Conservation (phyloP, 2,888 invertebrate species). For the Theodoxus fluviatilis region DNA sequence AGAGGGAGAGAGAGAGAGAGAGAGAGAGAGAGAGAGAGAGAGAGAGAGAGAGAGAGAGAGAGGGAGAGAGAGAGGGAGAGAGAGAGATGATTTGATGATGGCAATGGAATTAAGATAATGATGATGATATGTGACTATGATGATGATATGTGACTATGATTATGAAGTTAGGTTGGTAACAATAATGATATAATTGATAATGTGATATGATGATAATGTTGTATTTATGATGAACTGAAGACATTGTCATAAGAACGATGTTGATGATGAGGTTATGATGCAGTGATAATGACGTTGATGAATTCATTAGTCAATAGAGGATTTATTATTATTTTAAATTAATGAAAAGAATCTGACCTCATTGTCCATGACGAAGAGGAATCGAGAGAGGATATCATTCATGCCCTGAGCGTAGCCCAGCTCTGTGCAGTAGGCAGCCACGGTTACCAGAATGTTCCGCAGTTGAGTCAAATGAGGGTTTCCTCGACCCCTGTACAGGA, state of each 20-base stretch:
- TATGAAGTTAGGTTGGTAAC: too few relatives aligned
- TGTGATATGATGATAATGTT: too few relatives aligned
- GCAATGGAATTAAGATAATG: slow-evolving; percentile 22
- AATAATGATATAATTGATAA: too few relatives aligned
- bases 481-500: slow-evolving; percentile 41
- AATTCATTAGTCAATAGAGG: background rate
- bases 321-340: background rate
- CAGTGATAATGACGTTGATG: too few relatives aligned
- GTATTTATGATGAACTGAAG: too few relatives aligned
- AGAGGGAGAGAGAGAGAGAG: background rate
- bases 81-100: background rate
- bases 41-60: slow-evolving; percentile 27
- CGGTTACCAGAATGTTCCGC: slow-evolving; percentile 60
- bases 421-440: slow-evolving; percentile 53
- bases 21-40: slow-evolving; percentile 20
- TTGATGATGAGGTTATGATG: too few relatives aligned
- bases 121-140: too few relatives aligned
- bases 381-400: slow-evolving; percentile 64
- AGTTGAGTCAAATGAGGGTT: slow-evolving; percentile 53
- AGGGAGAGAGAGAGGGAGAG: slow-evolving; percentile 27
- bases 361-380: slow-evolving; percentile 61
- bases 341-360: slow-evolving; percentile 51
- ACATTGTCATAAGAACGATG: too few relatives aligned
- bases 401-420: slow-evolving; percentile 65
- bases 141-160: too few relatives aligned